Evolutionary conservation across 2,113 vertebrate species (phyloP), one percentile per base, ranked within the genome.

Genomic region (Muscicapa adusta): DNA sequence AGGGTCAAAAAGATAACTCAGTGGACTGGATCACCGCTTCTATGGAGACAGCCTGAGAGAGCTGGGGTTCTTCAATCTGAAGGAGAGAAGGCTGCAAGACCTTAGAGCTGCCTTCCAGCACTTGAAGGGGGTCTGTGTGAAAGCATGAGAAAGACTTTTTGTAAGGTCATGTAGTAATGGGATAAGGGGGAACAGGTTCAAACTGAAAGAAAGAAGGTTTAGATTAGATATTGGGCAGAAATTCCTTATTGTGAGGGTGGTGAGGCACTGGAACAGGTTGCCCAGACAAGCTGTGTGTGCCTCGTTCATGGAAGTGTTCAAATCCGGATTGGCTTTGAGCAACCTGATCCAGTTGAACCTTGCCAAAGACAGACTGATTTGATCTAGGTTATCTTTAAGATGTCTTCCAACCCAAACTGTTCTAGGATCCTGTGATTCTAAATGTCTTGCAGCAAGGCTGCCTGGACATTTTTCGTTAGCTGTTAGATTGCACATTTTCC

Each of bases 241-340:
- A 51, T 43, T 38, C 5, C n/a, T 66, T 51, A 28, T 22, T 38
- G 7, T 33, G 36, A 36, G 17, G 10, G 4, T 43, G 23, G 10
- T 38, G 12, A 73, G 43, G 23, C 23, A 9, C 22, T 58, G 58
- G 14, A 58, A 58, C 10, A 24, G 5, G 15, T 16, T 24, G 8
- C 15, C 43, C 12, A n/a, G 10, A 28, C 4, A 80, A 73, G 18
- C 8, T 43, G 12, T 23, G 18, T 10, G 8, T 12, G 4, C 14
- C 33, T 4, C 42, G 33, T 16, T 18, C 12, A 6, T 13, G 4
- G 14, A 23, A 57, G 31, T 0, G 0, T 42, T 57, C 34, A 79
- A 72, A 17, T 14, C 3, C 36, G 43, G 12, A 22, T 3, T 65
- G 43, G 26, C 9, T 79, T 50, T 79, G 11, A 48, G 6, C 11